Evolutionary conservation across 2,888 invertebrate species (phyloP).

Genomic region (Petrolisthes cinctipes): DNA sequence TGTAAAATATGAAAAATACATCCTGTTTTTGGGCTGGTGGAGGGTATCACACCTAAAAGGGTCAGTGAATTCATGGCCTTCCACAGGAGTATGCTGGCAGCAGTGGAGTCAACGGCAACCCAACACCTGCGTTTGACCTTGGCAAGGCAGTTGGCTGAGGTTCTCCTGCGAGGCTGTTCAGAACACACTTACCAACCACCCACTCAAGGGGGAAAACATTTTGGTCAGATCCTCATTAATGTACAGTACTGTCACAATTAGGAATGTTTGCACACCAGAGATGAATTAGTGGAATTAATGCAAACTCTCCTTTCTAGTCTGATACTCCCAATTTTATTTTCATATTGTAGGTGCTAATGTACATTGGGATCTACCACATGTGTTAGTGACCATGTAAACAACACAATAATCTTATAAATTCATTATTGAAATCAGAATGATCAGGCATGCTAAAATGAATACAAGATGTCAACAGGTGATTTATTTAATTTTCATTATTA

Average conservation of each 20-base stretch:
- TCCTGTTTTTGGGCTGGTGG: no score
- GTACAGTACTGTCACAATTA: neutral
- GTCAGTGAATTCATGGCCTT: neutral
- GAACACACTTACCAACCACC: constrained; percentile 76
- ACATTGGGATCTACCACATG: no score
- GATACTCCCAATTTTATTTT: neutral
- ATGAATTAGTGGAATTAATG: neutral
- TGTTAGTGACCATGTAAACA: no score
- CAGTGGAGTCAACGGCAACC: constrained; percentile 88
- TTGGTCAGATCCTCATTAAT: constrained; percentile 17
- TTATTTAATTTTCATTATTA: no score
- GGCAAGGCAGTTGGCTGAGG: constrained; percentile 90
- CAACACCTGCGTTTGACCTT: constrained; percentile 85
- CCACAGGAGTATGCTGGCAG: constrained; percentile 82
- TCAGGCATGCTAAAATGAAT: no score
- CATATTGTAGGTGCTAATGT: no score
- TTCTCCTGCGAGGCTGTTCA: constrained; percentile 85
- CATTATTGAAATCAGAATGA: no score
- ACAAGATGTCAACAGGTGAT: no score
- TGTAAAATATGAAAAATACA: no score
- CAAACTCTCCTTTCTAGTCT: neutral
- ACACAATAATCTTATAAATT: no score
- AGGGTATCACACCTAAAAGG: no score
- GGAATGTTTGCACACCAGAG: neutral
- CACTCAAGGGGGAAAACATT: constrained; percentile 38